phyloP scores from a whole-genome alignment of 1,140 invertebrate species.

The Asbolus verrucosus region DNA sequence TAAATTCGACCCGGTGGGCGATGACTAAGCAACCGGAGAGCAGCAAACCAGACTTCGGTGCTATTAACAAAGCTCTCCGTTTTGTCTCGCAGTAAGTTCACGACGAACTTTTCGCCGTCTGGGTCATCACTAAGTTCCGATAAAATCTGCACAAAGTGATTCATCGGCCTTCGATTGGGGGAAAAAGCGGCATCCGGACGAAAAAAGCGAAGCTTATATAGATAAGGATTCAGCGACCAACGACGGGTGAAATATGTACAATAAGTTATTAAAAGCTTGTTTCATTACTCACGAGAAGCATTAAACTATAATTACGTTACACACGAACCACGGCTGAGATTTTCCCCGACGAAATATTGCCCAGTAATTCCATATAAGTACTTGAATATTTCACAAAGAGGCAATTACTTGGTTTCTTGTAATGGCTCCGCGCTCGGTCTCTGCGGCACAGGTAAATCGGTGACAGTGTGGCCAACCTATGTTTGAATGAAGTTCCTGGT shows the following conservation, averaged over 20 bases:
- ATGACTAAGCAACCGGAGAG: conserved; percentile 23
- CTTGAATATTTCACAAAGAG: conserved; percentile 43
- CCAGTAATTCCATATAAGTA: conserved; percentile 43
- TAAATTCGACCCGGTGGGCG: conserved; percentile 34
- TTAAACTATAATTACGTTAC: conserved; percentile 37
- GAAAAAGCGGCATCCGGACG: too few species aligned
- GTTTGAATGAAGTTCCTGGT: conserved; percentile 26
- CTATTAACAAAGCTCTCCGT: not conserved
- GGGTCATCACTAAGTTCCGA: not conserved
- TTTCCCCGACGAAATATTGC: conserved; percentile 46
- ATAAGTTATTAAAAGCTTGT: conserved; percentile 30
- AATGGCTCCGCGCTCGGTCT: too few species aligned
- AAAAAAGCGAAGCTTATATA: not conserved
- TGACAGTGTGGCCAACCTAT: conserved; percentile 13
- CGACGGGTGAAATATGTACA: conserved; percentile 22
- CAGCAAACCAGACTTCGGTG: too few species aligned
- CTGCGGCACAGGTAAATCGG: too few species aligned
- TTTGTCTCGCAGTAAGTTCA: not conserved
- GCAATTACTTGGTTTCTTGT: conserved; percentile 34
- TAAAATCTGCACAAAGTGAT: conserved; percentile 12
- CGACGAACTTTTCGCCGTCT: not conserved
- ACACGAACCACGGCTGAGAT: conserved; percentile 19
- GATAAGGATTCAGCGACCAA: not conserved
- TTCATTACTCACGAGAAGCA: conserved; percentile 27
- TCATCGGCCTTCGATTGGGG: conserved; percentile 9